Percentiles rank a stretch among this genome's conserved stretches.
These are phyloP conservation scores for Mungos mungo DNA, from an alignment of 2,113 vertebrate genomes.

Conservation along the genomic window DNA sequence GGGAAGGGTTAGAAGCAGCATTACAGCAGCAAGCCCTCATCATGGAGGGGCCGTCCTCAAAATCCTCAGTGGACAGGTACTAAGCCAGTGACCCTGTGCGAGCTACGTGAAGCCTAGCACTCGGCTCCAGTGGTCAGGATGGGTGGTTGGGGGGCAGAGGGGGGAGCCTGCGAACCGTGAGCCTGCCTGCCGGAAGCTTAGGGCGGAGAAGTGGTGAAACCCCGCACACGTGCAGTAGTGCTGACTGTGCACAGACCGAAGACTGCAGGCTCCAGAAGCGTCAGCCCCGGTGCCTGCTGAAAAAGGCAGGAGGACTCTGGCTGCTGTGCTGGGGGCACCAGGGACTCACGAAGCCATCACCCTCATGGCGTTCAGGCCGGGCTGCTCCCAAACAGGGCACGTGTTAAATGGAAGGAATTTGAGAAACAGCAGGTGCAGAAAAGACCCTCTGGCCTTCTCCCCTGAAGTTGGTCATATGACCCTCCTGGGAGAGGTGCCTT, in stretches of 20 bases:
- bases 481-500: not conserved
- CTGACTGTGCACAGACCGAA: not conserved
- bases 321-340: not conserved
- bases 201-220: not conserved
- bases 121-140: not conserved
- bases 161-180: not conserved
- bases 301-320: not conserved
- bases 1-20: not conserved
- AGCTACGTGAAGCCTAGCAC: not conserved
- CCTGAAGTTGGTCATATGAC: not conserved
- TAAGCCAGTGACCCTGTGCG: not conserved
- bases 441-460: not conserved
- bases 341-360: not conserved
- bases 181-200: not conserved
- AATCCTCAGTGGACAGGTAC: not conserved
- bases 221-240: not conserved
- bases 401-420: not conserved
- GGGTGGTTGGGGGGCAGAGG: not conserved
- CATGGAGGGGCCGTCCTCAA: no score
- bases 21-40: not conserved
- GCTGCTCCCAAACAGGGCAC: not conserved
- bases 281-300: fast-evolving
- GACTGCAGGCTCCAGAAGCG: not conserved
- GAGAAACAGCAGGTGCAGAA: not conserved
- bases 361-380: not conserved